Base-by-base conservation (phyloP, 1,140 invertebrate genomes). In the Hydropsyche tenuis region DNA sequence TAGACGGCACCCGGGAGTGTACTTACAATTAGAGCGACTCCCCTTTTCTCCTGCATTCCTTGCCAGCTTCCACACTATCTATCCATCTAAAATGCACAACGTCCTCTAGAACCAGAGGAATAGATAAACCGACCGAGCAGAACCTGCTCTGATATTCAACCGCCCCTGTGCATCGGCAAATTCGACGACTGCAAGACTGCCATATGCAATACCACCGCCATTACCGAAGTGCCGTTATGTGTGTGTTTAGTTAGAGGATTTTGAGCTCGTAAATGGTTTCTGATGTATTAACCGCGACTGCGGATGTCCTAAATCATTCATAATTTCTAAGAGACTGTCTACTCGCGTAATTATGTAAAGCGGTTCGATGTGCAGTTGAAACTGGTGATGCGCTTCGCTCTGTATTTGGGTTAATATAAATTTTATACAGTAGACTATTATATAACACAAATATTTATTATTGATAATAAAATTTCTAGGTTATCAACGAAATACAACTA, bases 11-110 rank as follows among this genome's bases (percentile, higher is more conserved):
- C 84, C 84, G 78, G 79, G 84, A 84, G 84, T 84, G 82, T 84
- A 84, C 81, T 85, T 85, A 85, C 83, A 85, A 85, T 85, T 85
- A 85, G 84, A 83, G 78, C 80, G 23, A 20, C 18, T 80, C 81
- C 82, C 82, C 82, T 37, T 9, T 37, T 37, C 9, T 9, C n/a
- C n/a, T n/a, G n/a, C n/a, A n/a, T n/a, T n/a, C n/a, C n/a, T n/a
- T n/a, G n/a, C n/a, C n/a, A n/a, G n/a, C 30, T 37, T 9, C 30
- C 3, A 3, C 30, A 37, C 30, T 37, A 37, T 37, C 30, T 37
- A 37, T 37, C 80, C 78, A 51, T 79, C 78, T 80, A 82, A 84
- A 85, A 85, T 84, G 81, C 81, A 80, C 80, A 60, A 18, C 80
- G 81, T 79, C 81, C 81, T 83, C n/a, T n/a, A n/a, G n/a, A n/a